Evolutionary conservation across 2,113 vertebrate genomes (phyloP), one percentile per base, ranked within the genome.

Genomic region (Bubo blakistoni): DNA sequence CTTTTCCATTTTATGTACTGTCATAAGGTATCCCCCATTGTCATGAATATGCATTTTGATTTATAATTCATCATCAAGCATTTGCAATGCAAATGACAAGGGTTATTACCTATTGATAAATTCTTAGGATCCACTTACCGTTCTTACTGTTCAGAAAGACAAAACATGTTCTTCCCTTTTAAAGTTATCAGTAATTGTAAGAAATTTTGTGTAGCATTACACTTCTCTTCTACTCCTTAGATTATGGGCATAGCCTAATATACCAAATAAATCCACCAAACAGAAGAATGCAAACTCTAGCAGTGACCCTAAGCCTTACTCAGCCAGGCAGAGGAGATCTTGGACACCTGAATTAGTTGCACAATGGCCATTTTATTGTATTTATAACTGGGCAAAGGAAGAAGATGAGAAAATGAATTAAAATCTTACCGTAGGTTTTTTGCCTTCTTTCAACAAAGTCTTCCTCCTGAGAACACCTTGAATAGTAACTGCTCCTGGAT

Each of bases 381-480:
- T 61, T 89, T 58, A 22, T n/a, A 88, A 47, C 6, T 71, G 63
- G 38, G 42, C 36, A 92, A 81, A 90, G 46, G n/a, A 91, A 93
- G 32, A n/a, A 40, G 16, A 36, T 52, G 65, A 94, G 46, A 90
- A 90, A 95, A 62, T 9, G 0, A 38, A 82, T 70, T 19, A 18
- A 34, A 87, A 47, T 96, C 99, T 98, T 98, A 99, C 99, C 84
- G 99, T 99, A 82, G 99, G 99, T 96, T 99, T 99, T 98, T 99
- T 99, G 97, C 99, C 99, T 98, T 99, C 99, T 97, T 99, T 99
- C 91, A 99, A 97, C 94, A 99, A 96, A 36, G 99, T 99, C 98
- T 99, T 99, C 91, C 99, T 98, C 93, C 99, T 99, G 94, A 99
- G 97, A 90, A 99, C 99, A 78, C 99, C 99, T 97, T 99, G 99